Evolutionary conservation across 2,888 invertebrate species (phyloP), one percentile per base, ranked within the genome.

Genomic region (Cybosia mesomella): DNA sequence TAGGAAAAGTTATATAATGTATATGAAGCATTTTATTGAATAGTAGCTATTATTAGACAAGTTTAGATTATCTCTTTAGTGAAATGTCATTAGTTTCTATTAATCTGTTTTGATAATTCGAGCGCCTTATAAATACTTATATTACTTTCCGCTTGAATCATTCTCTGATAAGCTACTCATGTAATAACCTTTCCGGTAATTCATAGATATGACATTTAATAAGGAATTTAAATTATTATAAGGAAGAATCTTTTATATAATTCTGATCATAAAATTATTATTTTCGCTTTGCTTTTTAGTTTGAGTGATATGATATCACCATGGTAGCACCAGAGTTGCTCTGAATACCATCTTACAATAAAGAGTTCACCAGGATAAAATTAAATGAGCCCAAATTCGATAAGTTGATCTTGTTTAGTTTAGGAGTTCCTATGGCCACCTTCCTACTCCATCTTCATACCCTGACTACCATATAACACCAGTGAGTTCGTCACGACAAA

Each of bases 61-160:
- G 13, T 22, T 58, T 1, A 58, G 57, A 32, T 58, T 32, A 28
- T 58, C 57, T 28, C 18, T 58, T 32, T 24, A 2, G 15, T 28
- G 22, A 28, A 55, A 22, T 55, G 28, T 24, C 11, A 28, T 55
- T 24, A 18, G n/a, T 57, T 57, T 57, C 18, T 15, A 18, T 57
- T 57, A 57, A 57, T 57, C 32, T n/a, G 22, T 55, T 55, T 10
- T 55, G 22, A 55, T 55, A 55, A 55, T n/a, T 55, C 24, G 3
- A 55, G 54, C 24, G 24, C 13, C 5, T 55, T 55, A 55, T 55
- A 13, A 55, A 55, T 55, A 24, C 10, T 13, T 43, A 5, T 22
- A 55, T 55, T 22, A 55, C 21, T 21, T 55, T 11, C 54, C 49
- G 18, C 18, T 49, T n/a, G 49, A 18, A 49, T 49, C 8, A 49